These are phyloP conservation scores for Mimachlamys varia DNA, from an alignment of 2,888 invertebrate genomes.

Conservation along the genomic window DNA sequence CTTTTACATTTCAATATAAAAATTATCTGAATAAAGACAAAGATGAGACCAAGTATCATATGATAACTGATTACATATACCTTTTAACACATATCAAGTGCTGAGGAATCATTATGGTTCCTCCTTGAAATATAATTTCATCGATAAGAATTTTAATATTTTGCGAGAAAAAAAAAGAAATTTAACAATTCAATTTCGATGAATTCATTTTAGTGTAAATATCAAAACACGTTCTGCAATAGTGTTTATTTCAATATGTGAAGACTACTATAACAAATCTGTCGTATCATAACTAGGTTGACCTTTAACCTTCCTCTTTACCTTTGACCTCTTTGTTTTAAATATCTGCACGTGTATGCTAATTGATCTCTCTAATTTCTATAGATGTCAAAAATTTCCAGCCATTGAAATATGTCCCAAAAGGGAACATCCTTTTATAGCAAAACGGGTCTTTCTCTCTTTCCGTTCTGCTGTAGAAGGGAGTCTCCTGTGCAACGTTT, in stretches of 20 bases:
- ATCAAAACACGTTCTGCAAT: background rate
- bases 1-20: background rate
- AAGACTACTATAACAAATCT: background rate
- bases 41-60: background rate
- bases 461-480: background rate
- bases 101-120: background rate
- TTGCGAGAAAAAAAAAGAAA: background rate
- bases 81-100: background rate
- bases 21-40: background rate
- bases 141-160: background rate
- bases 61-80: background rate
- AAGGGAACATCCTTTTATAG: background rate
- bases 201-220: too few relatives aligned
- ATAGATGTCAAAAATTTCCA: conserved; percentile 31
- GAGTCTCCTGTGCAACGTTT: background rate
- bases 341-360: conserved; percentile 21
- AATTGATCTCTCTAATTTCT: conserved; percentile 34
- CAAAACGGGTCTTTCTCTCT: conserved; percentile 15
- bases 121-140: background rate
- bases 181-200: too few relatives aligned
- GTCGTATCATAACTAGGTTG: background rate
- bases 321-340: conserved; percentile 16
- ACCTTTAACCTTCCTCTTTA: background rate
- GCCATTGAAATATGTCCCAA: conserved; percentile 31
- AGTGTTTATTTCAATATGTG: background rate